phyloP scores from a whole-genome alignment of 2,113 vertebrate species.

The Emydocephalus ijimae region DNA sequence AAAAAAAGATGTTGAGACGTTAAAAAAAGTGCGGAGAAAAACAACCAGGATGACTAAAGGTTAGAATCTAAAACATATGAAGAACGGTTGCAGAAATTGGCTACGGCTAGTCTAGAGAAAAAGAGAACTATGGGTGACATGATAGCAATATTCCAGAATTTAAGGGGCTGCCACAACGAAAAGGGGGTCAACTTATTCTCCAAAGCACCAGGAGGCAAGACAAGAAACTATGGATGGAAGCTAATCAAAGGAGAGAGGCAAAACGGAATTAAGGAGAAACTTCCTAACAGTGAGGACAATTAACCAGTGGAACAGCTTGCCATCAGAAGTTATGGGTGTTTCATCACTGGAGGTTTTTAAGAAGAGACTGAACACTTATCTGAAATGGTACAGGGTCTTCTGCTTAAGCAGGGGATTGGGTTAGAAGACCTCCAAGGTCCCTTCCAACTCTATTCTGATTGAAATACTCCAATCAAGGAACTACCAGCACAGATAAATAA shows the following conservation, averaged over 20 bases:
- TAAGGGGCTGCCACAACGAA: background rate
- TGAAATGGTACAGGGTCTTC: background rate
- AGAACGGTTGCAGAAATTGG: background rate
- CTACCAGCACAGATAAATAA: background rate
- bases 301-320: background rate
- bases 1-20: background rate
- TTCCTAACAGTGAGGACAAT: background rate
- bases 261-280: background rate
- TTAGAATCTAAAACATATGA: background rate
- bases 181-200: background rate
- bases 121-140: background rate
- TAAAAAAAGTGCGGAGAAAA: background rate
- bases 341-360: background rate
- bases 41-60: background rate
- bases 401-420: too few relatives aligned
- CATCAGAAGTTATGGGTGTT: background rate
- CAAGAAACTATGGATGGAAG: background rate
- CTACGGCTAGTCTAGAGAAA: background rate
- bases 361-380: background rate
- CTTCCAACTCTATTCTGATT: background rate
- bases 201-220: background rate
- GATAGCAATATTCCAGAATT: background rate
- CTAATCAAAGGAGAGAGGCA: background rate
- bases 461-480: background rate
- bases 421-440: background rate